These are phyloP conservation scores for Mythimna albipuncta DNA, from an alignment of 2,888 invertebrate species.

Conservation along the genomic window DNA sequence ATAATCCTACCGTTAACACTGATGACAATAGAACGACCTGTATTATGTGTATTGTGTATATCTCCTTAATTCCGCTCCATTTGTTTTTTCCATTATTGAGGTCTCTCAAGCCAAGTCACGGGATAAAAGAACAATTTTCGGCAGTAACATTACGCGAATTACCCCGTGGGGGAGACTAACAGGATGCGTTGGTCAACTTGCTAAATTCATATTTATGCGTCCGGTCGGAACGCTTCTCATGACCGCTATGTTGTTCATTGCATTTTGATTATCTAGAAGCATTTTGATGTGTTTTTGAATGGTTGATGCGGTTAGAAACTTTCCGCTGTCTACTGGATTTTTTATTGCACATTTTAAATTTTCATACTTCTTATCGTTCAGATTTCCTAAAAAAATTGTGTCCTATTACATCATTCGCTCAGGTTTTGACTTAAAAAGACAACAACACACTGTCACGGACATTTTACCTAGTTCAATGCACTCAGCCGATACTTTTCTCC, in stretches of 20 bases:
- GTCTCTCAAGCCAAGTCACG: slow-evolving; percentile 50
- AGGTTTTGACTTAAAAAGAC: background rate
- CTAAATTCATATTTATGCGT: slow-evolving; percentile 87
- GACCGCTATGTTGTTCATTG: slow-evolving; percentile 59
- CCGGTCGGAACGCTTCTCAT: slow-evolving; percentile 70
- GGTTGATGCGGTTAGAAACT: slow-evolving; percentile 21
- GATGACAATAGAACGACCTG: slow-evolving; percentile 36
- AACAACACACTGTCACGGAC: background rate
- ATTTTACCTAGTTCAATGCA: slow-evolving; percentile 21
- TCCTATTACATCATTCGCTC: background rate
- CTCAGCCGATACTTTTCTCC: background rate
- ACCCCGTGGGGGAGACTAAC: slow-evolving; percentile 54
- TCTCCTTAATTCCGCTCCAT: slow-evolving; percentile 34
- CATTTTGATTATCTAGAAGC: slow-evolving; percentile 56
- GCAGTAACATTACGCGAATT: slow-evolving; percentile 68
- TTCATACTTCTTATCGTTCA: background rate
- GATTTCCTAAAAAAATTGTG: background rate
- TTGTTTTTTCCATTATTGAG: slow-evolving; percentile 47
- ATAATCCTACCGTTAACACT: slow-evolving; percentile 14
- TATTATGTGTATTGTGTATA: slow-evolving; percentile 5
- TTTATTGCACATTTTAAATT: slow-evolving; percentile 6
- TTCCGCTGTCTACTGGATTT: slow-evolving; percentile 31
- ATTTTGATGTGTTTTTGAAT: slow-evolving; percentile 52
- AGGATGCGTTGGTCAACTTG: slow-evolving; percentile 79
- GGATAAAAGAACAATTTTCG: slow-evolving; percentile 67